phyloP scores from a whole-genome alignment of 2,888 invertebrate genomes.

The Agriopis marginaria region DNA sequence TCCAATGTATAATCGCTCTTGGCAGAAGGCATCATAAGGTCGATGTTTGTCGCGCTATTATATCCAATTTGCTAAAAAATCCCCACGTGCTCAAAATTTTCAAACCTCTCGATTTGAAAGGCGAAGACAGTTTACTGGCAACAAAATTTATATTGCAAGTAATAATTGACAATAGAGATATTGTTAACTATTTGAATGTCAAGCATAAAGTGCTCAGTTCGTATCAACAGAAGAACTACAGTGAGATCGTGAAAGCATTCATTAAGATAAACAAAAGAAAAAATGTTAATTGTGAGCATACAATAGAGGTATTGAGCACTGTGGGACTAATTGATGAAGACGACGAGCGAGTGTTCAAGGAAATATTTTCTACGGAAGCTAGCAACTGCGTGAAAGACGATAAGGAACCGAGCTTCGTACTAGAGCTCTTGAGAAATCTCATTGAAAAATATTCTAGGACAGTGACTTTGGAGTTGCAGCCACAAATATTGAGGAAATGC shows the following conservation, averaged over 20 bases:
- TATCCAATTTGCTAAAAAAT: constrained; percentile 71
- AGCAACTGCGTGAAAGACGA: constrained; percentile 74
- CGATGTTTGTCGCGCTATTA: constrained; percentile 65
- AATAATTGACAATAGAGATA: constrained; percentile 62
- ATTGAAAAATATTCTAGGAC: constrained; percentile 78
- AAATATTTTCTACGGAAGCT: constrained; percentile 67
- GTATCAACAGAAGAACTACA: constrained; percentile 85
- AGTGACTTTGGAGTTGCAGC: constrained; percentile 62
- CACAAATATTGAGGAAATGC: constrained; percentile 69
- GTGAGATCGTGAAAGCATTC: constrained; percentile 75
- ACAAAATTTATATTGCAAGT: constrained; percentile 72
- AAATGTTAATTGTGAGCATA: constrained; percentile 66
- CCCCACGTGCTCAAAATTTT: constrained; percentile 74
- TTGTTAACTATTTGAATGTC: constrained; percentile 65
- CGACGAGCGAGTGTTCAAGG: constrained; percentile 73
- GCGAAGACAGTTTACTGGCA: constrained; percentile 59
- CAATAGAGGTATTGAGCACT: constrained; percentile 74
- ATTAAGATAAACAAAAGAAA: constrained; percentile 77
- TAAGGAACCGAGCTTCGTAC: constrained; percentile 81
- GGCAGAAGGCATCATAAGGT: constrained; percentile 66
- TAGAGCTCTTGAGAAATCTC: constrained; percentile 79
- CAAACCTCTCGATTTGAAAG: constrained; percentile 66
- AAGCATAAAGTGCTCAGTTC: constrained; percentile 74
- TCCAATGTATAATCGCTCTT: constrained; percentile 66
- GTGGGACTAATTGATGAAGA: constrained; percentile 74